These are phyloP conservation scores for Camponotus vicinus DNA, from an alignment of 1,140 invertebrate species.

Conservation along the genomic window DNA sequence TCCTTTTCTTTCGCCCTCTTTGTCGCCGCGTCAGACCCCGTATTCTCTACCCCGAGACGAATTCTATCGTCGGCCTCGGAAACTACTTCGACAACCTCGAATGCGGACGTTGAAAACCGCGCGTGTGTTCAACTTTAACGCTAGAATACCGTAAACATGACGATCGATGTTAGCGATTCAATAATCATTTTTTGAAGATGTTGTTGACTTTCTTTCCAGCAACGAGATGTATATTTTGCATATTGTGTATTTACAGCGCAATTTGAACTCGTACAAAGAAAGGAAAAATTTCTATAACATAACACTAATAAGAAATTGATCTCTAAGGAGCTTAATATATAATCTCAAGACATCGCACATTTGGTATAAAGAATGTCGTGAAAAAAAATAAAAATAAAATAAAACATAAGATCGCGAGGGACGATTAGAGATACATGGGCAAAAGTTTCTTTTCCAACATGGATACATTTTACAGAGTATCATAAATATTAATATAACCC, in stretches of 20 bases:
- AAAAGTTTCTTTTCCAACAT: conserved; percentile 46
- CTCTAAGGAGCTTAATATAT: background rate
- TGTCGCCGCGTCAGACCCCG: conserved; percentile 55
- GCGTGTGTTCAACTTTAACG: conserved; percentile 17
- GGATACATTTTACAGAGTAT: conserved; percentile 32
- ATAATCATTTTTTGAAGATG: background rate
- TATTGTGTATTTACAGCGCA: background rate
- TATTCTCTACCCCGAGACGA: conserved; percentile 46
- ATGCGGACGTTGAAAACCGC: conserved; percentile 14
- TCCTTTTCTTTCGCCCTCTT: conserved; percentile 52
- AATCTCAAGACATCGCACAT: conserved; percentile 16
- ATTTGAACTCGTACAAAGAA: background rate
- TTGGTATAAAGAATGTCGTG: conserved; percentile 7
- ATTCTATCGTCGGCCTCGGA: conserved; percentile 50
- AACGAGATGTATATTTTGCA: background rate
- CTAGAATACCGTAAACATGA: background rate
- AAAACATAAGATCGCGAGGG: conserved; percentile 42
- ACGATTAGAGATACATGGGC: conserved; percentile 41
- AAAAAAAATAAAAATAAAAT: background rate
- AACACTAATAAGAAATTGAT: conserved; percentile 8
- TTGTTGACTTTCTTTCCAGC: background rate
- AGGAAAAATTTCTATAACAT: background rate
- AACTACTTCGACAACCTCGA: conserved; percentile 19
- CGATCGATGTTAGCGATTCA: background rate
- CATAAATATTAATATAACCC: conserved; percentile 56